A percentile compares a stretch with the other conserved stretches of the same genome.
These are phyloP conservation scores for Ceyx margarethae DNA, from an alignment of 2,113 vertebrate species.

Conservation along the genomic window DNA sequence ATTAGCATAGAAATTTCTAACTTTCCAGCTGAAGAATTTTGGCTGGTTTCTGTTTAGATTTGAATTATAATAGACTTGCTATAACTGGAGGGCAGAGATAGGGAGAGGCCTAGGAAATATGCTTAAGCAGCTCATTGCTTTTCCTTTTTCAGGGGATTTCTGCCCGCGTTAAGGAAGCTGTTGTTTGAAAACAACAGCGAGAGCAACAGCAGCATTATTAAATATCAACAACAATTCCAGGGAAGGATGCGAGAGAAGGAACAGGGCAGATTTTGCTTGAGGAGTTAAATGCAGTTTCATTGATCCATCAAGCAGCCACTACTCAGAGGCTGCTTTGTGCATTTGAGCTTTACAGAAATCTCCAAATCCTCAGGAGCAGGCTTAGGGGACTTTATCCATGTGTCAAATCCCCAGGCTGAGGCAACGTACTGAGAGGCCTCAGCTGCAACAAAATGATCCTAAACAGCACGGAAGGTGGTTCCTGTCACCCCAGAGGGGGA, in stretches of 20 bases:
- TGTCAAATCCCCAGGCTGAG: slow-evolving; percentile 26
- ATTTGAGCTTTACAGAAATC: slow-evolving; percentile 34
- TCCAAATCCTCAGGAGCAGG: slow-evolving; percentile 28
- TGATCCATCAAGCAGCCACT: slow-evolving; percentile 32
- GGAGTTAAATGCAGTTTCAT: neutral
- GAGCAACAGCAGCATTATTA: neutral
- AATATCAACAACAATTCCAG: neutral
- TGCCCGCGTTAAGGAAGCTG: neutral
- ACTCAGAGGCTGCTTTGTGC: slow-evolving; percentile 29
- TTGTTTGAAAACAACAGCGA: neutral
- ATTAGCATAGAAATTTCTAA: neutral
- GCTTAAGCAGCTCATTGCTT: neutral
- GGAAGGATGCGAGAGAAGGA: neutral
- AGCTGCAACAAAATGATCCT: neutral
- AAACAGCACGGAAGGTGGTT: neutral
- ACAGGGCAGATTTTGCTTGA: neutral
- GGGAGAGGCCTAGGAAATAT: neutral
- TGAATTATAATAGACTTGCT: slow-evolving; percentile 3
- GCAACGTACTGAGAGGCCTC: neutral
- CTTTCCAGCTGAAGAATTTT: slow-evolving; percentile 22
- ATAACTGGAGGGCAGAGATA: slow-evolving; percentile 9
- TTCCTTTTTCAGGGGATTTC: neutral
- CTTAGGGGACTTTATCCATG: slow-evolving; percentile 31
- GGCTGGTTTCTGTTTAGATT: neutral
- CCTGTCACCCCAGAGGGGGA: neutral